Base-by-base conservation (phyloP, 2,113 vertebrate species). In the Mormyrus iriodes region DNA sequence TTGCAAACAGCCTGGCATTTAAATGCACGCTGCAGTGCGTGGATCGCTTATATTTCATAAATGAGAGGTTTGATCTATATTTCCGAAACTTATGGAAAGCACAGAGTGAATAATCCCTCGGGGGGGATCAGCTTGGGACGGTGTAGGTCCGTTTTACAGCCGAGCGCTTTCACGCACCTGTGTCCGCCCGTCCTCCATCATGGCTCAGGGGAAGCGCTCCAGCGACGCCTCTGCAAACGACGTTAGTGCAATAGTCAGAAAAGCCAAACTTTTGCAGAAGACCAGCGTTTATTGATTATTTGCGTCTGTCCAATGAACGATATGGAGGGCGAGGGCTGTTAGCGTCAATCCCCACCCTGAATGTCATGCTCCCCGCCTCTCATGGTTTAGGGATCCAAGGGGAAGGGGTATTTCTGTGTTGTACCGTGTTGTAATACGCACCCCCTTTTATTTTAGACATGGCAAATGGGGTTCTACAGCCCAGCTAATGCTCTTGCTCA, bases 131-230 rank as follows among this genome's bases (percentile, higher is more conserved):
- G 73, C 35, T 42, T 19, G 35, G 15, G 73, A 17, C 73, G 35
- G 35, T 12, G 7, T 39, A 42, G 17, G 35, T 17, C 44, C 9
- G 19, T 83, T 7, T 83, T 48, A 44, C 12, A 24, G 17, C 17
- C 8, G 12, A 19, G 19, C 24, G 48, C 44, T 89, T n/a, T 84
- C 53, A 83, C 88, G 76, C 88, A 89, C 88, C 88, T 84, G 88
- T 27, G 35, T 89, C 35, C 5, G 39, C 76, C 39, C 21, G 21
- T 31, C 24, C 21, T 61, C 88, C 88, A 89, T 89, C 21, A 27
- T 44, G 65, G 24, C 27, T 35, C 3, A n/a, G 8, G 24, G 21
- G 7, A n/a, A 61, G 24, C 7, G 24, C 55, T 61, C n/a, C 55
- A 61, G n/a, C 55, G 6, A 61, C 55, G 24, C 24, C n/a, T 61